Evolutionary conservation across 2,113 vertebrate genomes (phyloP), one percentile per base, ranked within the genome.

Genomic region (Podocnemis expansa): DNA sequence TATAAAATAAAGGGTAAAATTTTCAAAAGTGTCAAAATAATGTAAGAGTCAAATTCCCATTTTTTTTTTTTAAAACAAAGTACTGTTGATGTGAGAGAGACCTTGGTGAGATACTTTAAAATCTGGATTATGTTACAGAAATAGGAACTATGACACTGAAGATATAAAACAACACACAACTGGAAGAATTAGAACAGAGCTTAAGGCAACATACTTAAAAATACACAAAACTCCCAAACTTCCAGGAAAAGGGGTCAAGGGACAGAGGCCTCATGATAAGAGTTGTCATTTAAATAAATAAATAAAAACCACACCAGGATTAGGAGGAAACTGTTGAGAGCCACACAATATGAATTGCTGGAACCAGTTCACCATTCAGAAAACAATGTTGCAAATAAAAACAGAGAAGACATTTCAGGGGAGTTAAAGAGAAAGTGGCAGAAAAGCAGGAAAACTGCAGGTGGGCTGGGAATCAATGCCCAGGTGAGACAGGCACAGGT

Each of bases 301-400:
- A n/a, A n/a, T n/a, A 58, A 58, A 58, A 58, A 29, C 25, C 21
- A 25, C 56, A 58, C 56, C 27, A 58, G 56, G 27, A 58, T 58
- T 79, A 1, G 1, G 11, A 93, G 47, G 70, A 76, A 4, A 88
- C 38, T 29, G 25, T n/a, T 0, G 0, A 85, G 29, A 73, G 5
- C 10, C 12, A 60, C 1, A 55, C 1, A 4, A 11, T n/a, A 2
- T 29, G 45, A 78, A 22, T 0, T 49, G 21, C 73, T 12, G 3
- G 1, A 78, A 78, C 55, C 45, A 78, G 43, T 7, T 2, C 0
- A 84, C n/a, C 13, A 52, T 24, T 34, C 27, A 3, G 38, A 80
- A 73, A 94, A 3, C 10, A 29, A 82, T 8, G 84, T 0, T 11
- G 45, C 78, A n/a, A 91, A 73, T 34, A 67, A 84, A 78, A 60